phyloP scores from a whole-genome alignment of 2,113 vertebrate genomes.

The Odontesthes bonariensis region DNA sequence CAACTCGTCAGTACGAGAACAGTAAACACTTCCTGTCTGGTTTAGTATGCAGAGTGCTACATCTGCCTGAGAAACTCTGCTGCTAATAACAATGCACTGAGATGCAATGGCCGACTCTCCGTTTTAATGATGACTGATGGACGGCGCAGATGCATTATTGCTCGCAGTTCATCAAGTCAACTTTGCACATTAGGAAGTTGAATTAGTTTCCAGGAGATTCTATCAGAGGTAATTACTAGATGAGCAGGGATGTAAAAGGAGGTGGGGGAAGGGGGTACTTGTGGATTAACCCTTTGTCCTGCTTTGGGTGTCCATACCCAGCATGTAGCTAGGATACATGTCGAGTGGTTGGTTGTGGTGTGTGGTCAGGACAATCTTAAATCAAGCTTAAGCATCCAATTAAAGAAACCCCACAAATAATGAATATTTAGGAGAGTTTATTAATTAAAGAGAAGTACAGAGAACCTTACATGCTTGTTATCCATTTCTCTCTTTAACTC shows the following conservation, averaged over 20 bases:
- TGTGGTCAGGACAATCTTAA: neutral
- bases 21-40: slow-evolving; percentile 19
- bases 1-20: slow-evolving; percentile 20
- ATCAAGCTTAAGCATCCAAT: neutral
- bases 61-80: slow-evolving; percentile 39
- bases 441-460: neutral
- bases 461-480: neutral
- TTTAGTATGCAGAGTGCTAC: slow-evolving; percentile 33
- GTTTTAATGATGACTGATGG: slow-evolving; percentile 75
- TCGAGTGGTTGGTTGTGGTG: neutral
- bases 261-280: neutral
- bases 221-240: slow-evolving; percentile 68
- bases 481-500: slow-evolving; percentile 14
- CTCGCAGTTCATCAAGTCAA: slow-evolving; percentile 70
- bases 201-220: slow-evolving; percentile 73
- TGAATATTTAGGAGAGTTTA: neutral
- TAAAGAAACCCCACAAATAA: neutral
- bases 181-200: slow-evolving; percentile 71
- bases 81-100: slow-evolving; percentile 66
- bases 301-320: neutral
- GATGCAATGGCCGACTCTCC: slow-evolving; percentile 61
- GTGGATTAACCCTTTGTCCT: slow-evolving; percentile 30
- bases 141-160: slow-evolving; percentile 58
- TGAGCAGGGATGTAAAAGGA: slow-evolving; percentile 36
- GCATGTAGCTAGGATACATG: slow-evolving; percentile 7